Base-by-base conservation (phyloP, 2,888 invertebrate species). In the Caenorhabditis sulstoni region DNA sequence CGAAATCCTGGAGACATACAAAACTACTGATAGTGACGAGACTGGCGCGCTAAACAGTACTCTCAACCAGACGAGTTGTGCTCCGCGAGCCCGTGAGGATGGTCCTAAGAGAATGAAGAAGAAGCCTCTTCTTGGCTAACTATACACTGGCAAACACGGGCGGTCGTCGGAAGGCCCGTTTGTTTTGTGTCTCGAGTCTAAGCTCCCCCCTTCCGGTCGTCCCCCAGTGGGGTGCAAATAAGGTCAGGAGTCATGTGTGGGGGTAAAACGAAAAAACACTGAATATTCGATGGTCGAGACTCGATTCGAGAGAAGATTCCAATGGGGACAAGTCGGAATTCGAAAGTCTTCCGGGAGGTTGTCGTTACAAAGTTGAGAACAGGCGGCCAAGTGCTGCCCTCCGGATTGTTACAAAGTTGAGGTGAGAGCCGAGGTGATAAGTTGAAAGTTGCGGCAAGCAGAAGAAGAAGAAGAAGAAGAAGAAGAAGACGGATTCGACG, bases 111-210 rank as follows among this genome's bases (percentile, higher is more conserved):
- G 39, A 37, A 50, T 61, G 39, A 39, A 50, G 23, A 47, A 29
- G 29, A 44, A 18, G 29, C 35, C 52, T 52, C 14, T 45, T 49
- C 18, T n/a, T 16, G 45, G 52, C 70, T 53, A 61, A 61, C 70
- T 70, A 59, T 70, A 70, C 70, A 70, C 52, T 11, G 70, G 53
- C 47, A 70, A 61, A 70, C 41, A 62, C 49, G 29, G 29, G 14
- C 52, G 14, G n/a, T 29, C 35, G 37, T 50, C 49, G 23, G 50
- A 62, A 62, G 70, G 29, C 29, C 73, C 64, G 58, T 73, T 73
- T 73, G 73, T 73, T 73, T 71, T 73, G 73, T 64, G 71, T 64
- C 62, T 41, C 64, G 73, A 73, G 64, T 64, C 64, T 64, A 73
- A 73, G 73, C 73, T n/a, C n/a, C 47, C 50, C 18, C 59, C 35